Base-by-base conservation (phyloP, 1,140 invertebrate genomes). In the Scaptodrosophila lebanonensis region DNA sequence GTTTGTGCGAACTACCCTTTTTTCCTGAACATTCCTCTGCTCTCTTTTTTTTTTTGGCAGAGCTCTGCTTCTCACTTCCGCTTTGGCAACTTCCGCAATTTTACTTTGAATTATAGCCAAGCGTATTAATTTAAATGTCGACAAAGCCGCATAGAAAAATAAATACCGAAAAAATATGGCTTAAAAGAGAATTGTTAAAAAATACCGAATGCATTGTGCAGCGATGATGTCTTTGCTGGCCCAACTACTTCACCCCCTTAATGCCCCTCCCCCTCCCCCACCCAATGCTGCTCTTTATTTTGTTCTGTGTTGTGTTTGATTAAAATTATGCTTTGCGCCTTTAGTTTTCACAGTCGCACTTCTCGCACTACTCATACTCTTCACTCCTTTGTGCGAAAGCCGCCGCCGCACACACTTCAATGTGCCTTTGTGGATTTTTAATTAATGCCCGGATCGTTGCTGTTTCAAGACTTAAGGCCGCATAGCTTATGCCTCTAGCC, bases 91-190 rank as follows among this genome's bases (percentile, higher is more conserved):
- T 82, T 82, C 75, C 75, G 75, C 75, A 82, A 82, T 82, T 82
- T 82, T 82, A 82, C 76, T 82, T 82, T 82, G 75, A 82, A 83
- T 82, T 83, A 82, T 82, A 82, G 75, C 75, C 66, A 73, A 82
- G 75, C 75, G 75, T 82, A 82, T 82, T 82, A 82, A 82, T 82
- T 82, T 82, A 82, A 82, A 82, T 82, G 75, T 82, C 75, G 70
- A 67, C 75, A 82, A 79, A 79, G 57, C 65, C 75, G 43, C 69
- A 69, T 48, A 79, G 62, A 76, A 70, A 75, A 79, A 66, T 66
- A 82, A 75, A 82, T 58, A 82, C 49, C 16, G 9, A 17, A 11
- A 44, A 17, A 36, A 40, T 32, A 36, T 44, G n/a, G n/a, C n/a
- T 57, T 54, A 59, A 48, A 44, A 61, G 56, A 63, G 50, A 67